These are phyloP conservation scores for Leptodactylus fuscus DNA, from an alignment of 2,113 vertebrate genomes.

Conservation along the genomic window DNA sequence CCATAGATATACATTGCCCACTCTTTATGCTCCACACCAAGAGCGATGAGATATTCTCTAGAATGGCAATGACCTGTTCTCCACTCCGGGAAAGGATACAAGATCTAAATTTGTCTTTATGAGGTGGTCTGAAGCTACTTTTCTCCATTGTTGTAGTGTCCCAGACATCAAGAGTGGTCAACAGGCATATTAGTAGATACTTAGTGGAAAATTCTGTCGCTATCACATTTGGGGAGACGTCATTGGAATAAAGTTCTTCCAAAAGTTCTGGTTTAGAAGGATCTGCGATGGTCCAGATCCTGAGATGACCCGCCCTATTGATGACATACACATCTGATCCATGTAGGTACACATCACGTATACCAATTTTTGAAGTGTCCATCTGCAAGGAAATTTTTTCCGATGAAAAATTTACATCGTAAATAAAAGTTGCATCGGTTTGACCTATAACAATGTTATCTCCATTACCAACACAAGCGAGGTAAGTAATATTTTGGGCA, in stretches of 20 bases:
- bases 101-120: slow-evolving; percentile 64
- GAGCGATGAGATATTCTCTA: slow-evolving; percentile 67
- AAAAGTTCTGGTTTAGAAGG: slow-evolving; percentile 64
- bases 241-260: slow-evolving; percentile 61
- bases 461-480: slow-evolving; percentile 65
- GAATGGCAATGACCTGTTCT: slow-evolving; percentile 73
- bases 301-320: slow-evolving; percentile 69
- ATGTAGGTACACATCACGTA: slow-evolving; percentile 66
- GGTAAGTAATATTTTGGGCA: slow-evolving; percentile 68
- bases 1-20: slow-evolving; percentile 76
- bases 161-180: slow-evolving; percentile 71
- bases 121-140: slow-evolving; percentile 67
- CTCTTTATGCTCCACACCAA: slow-evolving; percentile 74
- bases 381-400: slow-evolving; percentile 63
- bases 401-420: slow-evolving; percentile 63
- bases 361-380: slow-evolving; percentile 56
- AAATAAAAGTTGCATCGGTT: slow-evolving; percentile 69
- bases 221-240: slow-evolving; percentile 62
- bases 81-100: slow-evolving; percentile 70
- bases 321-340: slow-evolving; percentile 69
- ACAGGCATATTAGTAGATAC: slow-evolving; percentile 73
- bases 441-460: slow-evolving; percentile 74
- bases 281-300: slow-evolving; percentile 70
- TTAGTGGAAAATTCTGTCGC: slow-evolving; percentile 67
- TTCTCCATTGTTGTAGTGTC: slow-evolving; percentile 67